Conservation (phyloP, 1,140 invertebrate species). For the Frieseomelitta varia region DNA sequence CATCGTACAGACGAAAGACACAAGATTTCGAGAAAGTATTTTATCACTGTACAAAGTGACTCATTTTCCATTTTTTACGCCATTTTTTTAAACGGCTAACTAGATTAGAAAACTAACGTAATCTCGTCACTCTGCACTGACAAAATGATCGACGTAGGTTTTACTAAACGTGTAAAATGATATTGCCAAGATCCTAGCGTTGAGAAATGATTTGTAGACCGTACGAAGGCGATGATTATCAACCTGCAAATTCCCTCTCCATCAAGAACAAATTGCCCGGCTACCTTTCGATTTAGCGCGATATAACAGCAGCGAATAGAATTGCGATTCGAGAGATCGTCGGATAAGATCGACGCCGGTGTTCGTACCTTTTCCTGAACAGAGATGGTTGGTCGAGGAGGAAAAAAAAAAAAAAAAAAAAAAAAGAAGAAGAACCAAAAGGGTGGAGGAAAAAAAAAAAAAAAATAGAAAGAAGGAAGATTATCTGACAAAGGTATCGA, state of each 20-base stretch:
- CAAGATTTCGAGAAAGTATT: too few species aligned
- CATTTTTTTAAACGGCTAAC: too few species aligned
- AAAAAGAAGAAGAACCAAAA: background rate
- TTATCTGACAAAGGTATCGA: conserved; percentile 64
- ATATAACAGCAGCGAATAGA: conserved; percentile 24
- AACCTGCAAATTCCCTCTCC: background rate
- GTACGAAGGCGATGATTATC: conserved; percentile 2
- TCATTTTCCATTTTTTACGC: too few species aligned
- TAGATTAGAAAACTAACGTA: too few species aligned
- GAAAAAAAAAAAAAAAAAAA: background rate
- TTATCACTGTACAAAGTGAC: too few species aligned
- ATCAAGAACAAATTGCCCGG: background rate
- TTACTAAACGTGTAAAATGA: background rate
- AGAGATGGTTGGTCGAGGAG: background rate
- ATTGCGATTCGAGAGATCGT: conserved; percentile 8
- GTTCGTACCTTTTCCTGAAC: conserved; percentile 11
- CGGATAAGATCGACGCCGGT: conserved; percentile 38
- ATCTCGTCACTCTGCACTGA: too few species aligned
- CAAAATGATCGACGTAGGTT: background rate
- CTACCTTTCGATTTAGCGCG: background rate
- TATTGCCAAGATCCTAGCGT: background rate
- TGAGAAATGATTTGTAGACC: too few species aligned
- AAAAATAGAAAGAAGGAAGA: conserved; percentile 16
- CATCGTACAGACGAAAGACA: too few species aligned
- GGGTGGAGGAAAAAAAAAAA: conserved; percentile 3